Percentiles rank a stretch among this genome's conserved stretches.
Conservation (phyloP, 1,140 invertebrate genomes). For the Goniozus legneri region DNA sequence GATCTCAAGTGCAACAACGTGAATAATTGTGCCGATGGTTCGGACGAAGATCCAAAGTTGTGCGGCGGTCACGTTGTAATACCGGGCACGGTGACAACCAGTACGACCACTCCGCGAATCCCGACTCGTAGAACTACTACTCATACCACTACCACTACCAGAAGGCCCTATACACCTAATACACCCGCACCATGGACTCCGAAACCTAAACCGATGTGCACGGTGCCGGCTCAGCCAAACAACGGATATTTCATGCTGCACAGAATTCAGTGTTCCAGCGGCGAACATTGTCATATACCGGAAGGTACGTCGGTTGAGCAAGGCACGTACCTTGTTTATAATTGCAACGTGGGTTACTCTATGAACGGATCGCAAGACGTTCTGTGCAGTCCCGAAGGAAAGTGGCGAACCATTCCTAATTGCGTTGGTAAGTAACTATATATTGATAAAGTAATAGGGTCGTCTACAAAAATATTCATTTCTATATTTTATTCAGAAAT, state of each 20-base stretch:
- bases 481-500: constrained; percentile 31
- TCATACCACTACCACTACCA: not conserved
- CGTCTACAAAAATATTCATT: constrained; percentile 1
- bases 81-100: not conserved
- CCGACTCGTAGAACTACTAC: no score
- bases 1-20: constrained; percentile 58
- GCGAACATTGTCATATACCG: constrained; percentile 22
- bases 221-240: constrained; percentile 30
- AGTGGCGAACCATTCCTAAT: constrained; percentile 35
- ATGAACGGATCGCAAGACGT: constrained; percentile 26
- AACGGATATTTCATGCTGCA: constrained; percentile 40
- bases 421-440: constrained; percentile 36
- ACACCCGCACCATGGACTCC: not conserved
- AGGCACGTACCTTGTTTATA: constrained; percentile 38
- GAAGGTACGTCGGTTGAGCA: constrained; percentile 17
- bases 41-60: constrained; percentile 60
- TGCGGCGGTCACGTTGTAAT: constrained; percentile 14
- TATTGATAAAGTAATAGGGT: no score
- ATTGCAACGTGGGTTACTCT: constrained; percentile 34
- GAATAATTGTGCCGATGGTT: constrained; percentile 63
- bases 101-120: not conserved
- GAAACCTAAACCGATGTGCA: constrained; percentile 16
- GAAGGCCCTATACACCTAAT: not conserved
- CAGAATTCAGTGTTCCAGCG: constrained; percentile 22
- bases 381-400: constrained; percentile 31